Conservation (phyloP, 2,797 vertebrate species). For the Anabacerthia variegaticeps region DNA sequence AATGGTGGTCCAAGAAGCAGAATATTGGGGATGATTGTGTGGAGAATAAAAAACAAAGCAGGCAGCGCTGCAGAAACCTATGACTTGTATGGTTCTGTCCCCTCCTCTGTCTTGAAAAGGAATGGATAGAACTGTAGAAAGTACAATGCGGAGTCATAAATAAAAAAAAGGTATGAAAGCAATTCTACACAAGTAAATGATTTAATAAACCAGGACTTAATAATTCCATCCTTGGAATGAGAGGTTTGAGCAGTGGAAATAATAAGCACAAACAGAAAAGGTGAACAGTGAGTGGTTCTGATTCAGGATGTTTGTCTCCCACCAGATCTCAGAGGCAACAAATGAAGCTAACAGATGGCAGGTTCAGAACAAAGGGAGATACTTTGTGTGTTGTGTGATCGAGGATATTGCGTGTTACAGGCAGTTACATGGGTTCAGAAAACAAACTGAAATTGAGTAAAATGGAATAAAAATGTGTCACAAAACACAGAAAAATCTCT, state of each 20-base stretch:
- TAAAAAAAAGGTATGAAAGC: neutral
- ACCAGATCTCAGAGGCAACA: neutral
- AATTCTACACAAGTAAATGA: neutral
- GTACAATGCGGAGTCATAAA: neutral
- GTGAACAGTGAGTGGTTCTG: neutral
- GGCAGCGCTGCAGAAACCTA: neutral
- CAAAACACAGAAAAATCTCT: neutral
- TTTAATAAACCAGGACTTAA: neutral
- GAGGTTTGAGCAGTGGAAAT: neutral
- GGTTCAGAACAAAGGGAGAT: neutral
- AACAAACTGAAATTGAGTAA: neutral
- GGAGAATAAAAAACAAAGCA: neutral
- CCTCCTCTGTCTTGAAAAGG: neutral
- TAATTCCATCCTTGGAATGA: neutral
- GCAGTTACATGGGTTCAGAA: neutral
- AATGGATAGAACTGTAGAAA: neutral
- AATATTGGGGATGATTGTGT: neutral
- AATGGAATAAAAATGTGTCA: neutral
- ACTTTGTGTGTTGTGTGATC: neutral
- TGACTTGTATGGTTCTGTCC: neutral
- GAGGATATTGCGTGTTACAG: neutral
- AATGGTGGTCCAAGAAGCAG: neutral
- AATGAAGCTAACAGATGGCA: neutral
- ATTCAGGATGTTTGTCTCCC: neutral
- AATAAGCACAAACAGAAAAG: neutral